phyloP scores from a whole-genome alignment of 2,888 invertebrate species.

The Nasonovia ribisnigri region DNA sequence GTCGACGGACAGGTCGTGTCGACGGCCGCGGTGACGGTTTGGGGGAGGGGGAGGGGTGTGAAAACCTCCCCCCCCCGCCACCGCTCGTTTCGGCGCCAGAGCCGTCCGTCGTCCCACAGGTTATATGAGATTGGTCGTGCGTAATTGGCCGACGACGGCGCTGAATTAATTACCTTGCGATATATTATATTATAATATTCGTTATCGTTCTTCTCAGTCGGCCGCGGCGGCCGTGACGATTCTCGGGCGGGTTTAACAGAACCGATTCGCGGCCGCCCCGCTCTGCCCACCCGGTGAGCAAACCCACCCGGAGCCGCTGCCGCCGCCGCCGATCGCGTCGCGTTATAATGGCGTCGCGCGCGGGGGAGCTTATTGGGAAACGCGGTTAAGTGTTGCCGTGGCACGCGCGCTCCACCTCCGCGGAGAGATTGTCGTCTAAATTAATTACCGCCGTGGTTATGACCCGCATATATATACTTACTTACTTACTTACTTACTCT shows the following conservation, averaged over 20 bases:
- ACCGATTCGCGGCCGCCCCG: neutral
- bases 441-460: slow-evolving; percentile 45
- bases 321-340: neutral
- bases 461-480: neutral
- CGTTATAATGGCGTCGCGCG: neutral
- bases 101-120: neutral
- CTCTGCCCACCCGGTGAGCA: neutral
- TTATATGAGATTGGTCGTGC: neutral
- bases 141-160: slow-evolving; percentile 31
- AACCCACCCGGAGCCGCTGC: neutral
- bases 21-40: neutral
- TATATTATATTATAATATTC: slow-evolving; percentile 18
- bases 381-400: slow-evolving; percentile 59
- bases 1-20: slow-evolving; percentile 6
- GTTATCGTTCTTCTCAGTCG: slow-evolving; percentile 22
- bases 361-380: slow-evolving; percentile 50
- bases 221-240: neutral
- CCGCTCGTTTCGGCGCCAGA: neutral
- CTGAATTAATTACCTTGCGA: slow-evolving; percentile 36
- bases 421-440: slow-evolving; percentile 51
- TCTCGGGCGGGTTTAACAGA: neutral
- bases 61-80: neutral
- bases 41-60: too few species aligned
- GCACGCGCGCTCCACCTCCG: slow-evolving; percentile 55
- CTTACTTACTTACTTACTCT: neutral